These are phyloP conservation scores for Leptobrachium leishanense DNA, from an alignment of 2,113 vertebrate genomes.

Conservation along the genomic window DNA sequence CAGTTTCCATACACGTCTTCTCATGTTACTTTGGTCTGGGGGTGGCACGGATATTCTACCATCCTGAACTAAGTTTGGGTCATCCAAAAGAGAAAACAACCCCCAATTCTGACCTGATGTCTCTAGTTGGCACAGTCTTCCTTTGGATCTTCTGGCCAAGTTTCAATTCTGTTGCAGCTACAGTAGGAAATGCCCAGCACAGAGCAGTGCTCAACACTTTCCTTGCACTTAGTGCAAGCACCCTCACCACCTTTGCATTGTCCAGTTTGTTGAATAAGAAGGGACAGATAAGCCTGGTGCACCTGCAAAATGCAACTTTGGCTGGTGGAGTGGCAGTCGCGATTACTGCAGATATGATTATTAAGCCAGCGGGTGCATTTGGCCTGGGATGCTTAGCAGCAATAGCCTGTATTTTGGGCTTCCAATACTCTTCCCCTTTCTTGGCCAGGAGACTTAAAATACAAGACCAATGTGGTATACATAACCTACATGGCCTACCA, in stretches of 20 bases:
- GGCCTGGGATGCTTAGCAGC: constrained; percentile 74
- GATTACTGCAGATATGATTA: constrained; percentile 71
- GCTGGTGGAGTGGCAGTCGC: constrained; percentile 77
- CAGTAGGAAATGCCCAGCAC: constrained; percentile 68
- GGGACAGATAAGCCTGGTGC: constrained; percentile 68
- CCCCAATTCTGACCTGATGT: constrained; percentile 70
- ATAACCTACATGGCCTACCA: constrained; percentile 79
- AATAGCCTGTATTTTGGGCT: constrained; percentile 70
- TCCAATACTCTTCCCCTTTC: constrained; percentile 74
- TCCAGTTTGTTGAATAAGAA: constrained; percentile 71
- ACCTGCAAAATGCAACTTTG: constrained; percentile 81
- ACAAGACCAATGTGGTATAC: constrained; percentile 80
- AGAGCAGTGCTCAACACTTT: constrained; percentile 74
- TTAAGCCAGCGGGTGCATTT: constrained; percentile 68
- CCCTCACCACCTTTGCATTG: constrained; percentile 65
- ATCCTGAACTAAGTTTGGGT: constrained; percentile 39
- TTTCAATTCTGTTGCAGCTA: constrained; percentile 71
- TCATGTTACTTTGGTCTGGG: constrained; percentile 83
- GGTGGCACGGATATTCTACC: constrained; percentile 72
- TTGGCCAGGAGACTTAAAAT: constrained; percentile 60
- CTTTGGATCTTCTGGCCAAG: constrained; percentile 87
- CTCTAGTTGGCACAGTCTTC: constrained; percentile 74
- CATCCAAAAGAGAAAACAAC: constrained; percentile 68
- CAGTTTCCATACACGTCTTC: constrained; percentile 80
- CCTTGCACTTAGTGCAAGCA: constrained; percentile 68